phyloP scores from a whole-genome alignment of 2,888 invertebrate species.

The Brachypalpus laphriformis region DNA sequence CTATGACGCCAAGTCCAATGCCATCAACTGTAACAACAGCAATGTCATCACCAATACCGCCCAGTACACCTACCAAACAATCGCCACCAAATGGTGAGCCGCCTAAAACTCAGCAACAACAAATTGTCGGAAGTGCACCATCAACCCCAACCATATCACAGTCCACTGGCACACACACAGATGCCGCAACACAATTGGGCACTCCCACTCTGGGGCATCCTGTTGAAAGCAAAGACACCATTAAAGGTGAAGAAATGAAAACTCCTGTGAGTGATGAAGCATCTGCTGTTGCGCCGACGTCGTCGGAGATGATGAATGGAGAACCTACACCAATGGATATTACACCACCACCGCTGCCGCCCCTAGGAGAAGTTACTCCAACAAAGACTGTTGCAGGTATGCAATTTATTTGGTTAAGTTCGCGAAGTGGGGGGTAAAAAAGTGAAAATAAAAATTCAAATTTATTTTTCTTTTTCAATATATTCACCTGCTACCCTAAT shows the following conservation, averaged over 20 bases:
- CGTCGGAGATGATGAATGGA: constrained; percentile 62
- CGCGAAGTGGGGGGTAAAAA: too few species aligned
- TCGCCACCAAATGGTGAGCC: constrained; percentile 30
- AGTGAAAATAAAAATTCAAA: too few species aligned
- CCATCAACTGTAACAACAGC: constrained; percentile 58
- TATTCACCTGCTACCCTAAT: too few species aligned
- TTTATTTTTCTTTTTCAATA: too few species aligned
- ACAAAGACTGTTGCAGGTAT: constrained; percentile 60
- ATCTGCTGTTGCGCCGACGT: constrained; percentile 27
- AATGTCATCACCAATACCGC: constrained; percentile 75
- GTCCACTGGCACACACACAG: constrained; percentile 25
- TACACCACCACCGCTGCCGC: constrained; percentile 57
- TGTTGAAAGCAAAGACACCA: constrained; percentile 30
- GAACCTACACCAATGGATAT: constrained; percentile 78
- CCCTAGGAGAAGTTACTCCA: constrained; percentile 50
- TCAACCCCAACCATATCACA: constrained; percentile 55
- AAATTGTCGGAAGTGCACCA: constrained; percentile 54
- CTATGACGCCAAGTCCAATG: constrained; percentile 77
- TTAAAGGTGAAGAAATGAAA: constrained; percentile 25
- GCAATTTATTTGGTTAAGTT: background rate
- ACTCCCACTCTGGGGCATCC: constrained; percentile 35
- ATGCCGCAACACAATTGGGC: constrained; percentile 60
- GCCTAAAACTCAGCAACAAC: constrained; percentile 41
- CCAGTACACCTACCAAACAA: constrained; percentile 78
- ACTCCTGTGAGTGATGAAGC: constrained; percentile 46